These are phyloP conservation scores for Cordilura impudica DNA, from an alignment of 2,888 invertebrate genomes.

Conservation along the genomic window DNA sequence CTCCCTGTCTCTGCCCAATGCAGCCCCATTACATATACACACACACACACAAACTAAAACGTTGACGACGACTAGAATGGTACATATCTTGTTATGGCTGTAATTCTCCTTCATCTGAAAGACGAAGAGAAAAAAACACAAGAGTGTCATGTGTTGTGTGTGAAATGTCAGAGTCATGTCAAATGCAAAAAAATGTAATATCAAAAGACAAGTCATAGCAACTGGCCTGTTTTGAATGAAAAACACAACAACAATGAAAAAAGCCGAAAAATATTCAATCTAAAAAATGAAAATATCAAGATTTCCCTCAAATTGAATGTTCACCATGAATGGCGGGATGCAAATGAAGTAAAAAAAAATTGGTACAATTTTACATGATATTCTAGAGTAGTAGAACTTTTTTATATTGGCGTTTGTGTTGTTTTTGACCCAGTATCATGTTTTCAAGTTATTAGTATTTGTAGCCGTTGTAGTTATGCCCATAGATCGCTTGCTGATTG, in stretches of 20 bases:
- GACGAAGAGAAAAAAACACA: conserved; percentile 26
- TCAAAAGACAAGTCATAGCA: conserved; percentile 71
- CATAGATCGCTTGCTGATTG: conserved; percentile 22
- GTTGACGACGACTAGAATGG: conserved; percentile 23
- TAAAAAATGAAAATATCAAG: conserved; percentile 41
- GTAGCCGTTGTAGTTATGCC: conserved; percentile 20
- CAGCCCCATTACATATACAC: neutral
- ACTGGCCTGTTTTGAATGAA: conserved; percentile 59
- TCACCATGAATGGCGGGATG: conserved; percentile 33
- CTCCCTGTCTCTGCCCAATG: neutral
- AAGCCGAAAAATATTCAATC: conserved; percentile 39
- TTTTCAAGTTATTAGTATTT: conserved; percentile 23
- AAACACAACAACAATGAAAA: conserved; percentile 1
- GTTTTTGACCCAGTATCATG: conserved; percentile 40
- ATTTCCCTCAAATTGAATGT: conserved; percentile 46
- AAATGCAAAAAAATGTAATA: conserved; percentile 67
- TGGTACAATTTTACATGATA: conserved; percentile 16
- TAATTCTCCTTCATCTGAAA: conserved; percentile 47
- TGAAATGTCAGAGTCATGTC: conserved; percentile 45
- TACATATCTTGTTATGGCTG: conserved; percentile 27
- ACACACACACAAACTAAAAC: too few species aligned
- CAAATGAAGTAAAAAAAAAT: neutral
- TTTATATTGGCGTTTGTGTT: conserved; percentile 32
- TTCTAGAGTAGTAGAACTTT: neutral
- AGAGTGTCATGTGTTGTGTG: conserved; percentile 47